Percentiles rank a stretch among this genome's conserved stretches.
phyloP scores from a whole-genome alignment of 2,113 vertebrate genomes.

The Triplophysa dalaica region DNA sequence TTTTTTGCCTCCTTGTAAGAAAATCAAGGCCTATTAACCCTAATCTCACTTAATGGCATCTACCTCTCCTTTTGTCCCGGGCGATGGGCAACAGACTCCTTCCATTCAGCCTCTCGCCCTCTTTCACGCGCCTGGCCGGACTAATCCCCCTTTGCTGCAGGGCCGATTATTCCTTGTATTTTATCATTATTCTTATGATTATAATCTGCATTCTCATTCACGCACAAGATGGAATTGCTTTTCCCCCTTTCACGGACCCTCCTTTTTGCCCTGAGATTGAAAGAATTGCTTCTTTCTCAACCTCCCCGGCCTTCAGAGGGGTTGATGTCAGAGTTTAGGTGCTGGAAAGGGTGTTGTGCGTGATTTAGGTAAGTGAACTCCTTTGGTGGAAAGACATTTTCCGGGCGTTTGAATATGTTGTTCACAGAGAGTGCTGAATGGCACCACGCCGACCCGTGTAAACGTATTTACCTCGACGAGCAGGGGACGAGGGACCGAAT shows the following conservation, averaged over 20 bases:
- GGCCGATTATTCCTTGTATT: constrained; percentile 77
- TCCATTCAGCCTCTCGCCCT: constrained; percentile 66
- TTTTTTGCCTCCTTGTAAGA: constrained; percentile 66
- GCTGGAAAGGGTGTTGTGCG: constrained; percentile 34
- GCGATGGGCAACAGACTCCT: constrained; percentile 73
- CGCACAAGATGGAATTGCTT: constrained; percentile 60
- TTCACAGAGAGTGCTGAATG: constrained; percentile 69
- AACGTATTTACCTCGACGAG: constrained; percentile 43
- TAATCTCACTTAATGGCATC: constrained; percentile 81
- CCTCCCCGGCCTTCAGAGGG: constrained; percentile 54
- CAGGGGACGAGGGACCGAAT: constrained; percentile 26
- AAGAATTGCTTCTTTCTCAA: constrained; percentile 59
- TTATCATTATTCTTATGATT: constrained; percentile 80
- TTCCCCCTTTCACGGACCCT: constrained; percentile 25
- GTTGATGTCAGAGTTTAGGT: constrained; percentile 50
- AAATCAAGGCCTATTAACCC: constrained; percentile 78
- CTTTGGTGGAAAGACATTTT: constrained; percentile 77
- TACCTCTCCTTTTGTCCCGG: constrained; percentile 73
- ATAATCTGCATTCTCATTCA: constrained; percentile 76
- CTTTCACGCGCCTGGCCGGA: constrained; percentile 68
- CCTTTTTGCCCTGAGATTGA: constrained; percentile 53
- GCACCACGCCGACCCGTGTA: constrained; percentile 60
- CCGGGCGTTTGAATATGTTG: constrained; percentile 78
- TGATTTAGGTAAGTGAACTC: constrained; percentile 63
- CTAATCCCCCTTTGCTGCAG: constrained; percentile 73